Conservation (phyloP, 2,113 vertebrate genomes). For the Pelusios castaneus region DNA sequence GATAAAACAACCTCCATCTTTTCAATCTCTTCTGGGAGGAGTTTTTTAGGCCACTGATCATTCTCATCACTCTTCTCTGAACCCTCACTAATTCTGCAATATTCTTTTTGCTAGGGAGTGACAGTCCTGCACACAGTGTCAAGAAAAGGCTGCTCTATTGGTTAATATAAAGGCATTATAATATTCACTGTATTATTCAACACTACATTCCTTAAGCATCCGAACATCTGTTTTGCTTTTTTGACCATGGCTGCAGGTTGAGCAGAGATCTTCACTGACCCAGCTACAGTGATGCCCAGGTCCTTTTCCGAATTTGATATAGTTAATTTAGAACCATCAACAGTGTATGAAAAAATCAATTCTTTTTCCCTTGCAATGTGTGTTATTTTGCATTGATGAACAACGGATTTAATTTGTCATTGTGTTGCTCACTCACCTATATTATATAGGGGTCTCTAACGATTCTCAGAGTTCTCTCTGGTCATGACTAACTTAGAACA, state of each 20-base stretch:
- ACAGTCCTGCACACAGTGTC: background rate
- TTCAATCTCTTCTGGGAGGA: background rate
- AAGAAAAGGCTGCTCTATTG: background rate
- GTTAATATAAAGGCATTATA: background rate
- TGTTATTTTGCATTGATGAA: background rate
- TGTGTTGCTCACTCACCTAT: background rate
- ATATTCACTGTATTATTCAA: background rate
- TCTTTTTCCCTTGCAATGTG: background rate
- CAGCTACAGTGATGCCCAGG: background rate
- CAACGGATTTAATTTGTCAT: background rate
- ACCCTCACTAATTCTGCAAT: background rate
- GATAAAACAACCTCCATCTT: background rate
- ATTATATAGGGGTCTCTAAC: background rate
- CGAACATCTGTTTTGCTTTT: background rate
- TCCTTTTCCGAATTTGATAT: background rate
- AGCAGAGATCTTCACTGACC: background rate
- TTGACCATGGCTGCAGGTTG: background rate
- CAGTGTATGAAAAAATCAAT: background rate
- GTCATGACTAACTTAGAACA: background rate
- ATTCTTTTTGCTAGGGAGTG: background rate
- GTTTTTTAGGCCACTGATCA: background rate
- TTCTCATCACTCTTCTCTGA: too few relatives aligned
- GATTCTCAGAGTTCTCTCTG: conserved; percentile 1
- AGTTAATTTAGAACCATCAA: conserved; percentile 37
- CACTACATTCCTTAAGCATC: background rate